Base-by-base conservation (phyloP, 2,888 invertebrate genomes). In the Merodon equestris region DNA sequence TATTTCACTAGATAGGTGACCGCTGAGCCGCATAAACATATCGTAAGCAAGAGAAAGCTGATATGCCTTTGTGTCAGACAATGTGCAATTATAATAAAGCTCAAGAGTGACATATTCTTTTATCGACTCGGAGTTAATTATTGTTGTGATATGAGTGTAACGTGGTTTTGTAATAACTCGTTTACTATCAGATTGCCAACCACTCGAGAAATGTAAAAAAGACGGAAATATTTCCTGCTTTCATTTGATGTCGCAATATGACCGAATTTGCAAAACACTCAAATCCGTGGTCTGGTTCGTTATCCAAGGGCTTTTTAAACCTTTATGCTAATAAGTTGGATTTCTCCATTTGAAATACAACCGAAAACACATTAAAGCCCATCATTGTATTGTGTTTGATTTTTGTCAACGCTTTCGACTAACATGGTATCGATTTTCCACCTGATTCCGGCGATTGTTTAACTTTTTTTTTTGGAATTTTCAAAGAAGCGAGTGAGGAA, bases 81-180 rank as follows among this genome's bases (percentile, higher is more conserved):
- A 63, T 34, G 51, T 64, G n/a, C n/a, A n/a, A n/a, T n/a, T n/a
- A n/a, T n/a, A 51, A 53, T 64, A 64, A 64, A 2, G 17, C 53
- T 18, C 15, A 13, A 42, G 40, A 27, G 51, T 42, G 7, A 57
- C 9, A 34, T 45, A 18, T 15, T 14, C 42, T 18, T 15, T 51
- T 61, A 53, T 70, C 61, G 47, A 54, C 45, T 54, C 54, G 47
- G 47, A 38, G 45, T 70, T 70, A 70, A 70, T 70, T 70, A 47
- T 54, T 47, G 40, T 53, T 53, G n/a, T 40, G 40, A 40, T 15
- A 34, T 53, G 60, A 4, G 12, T 47, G 68, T 40, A 60, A 34
- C 9, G n/a, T 40, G 40, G 40, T 40, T 27, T 51, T 15, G 17
- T 68, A 58, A 53, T 47, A 53, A 61, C 40, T 48, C n/a, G 53